Percentiles rank a stretch among this genome's conserved stretches.
Evolutionary conservation across 2,797 vertebrate species (phyloP).

Genomic region (Austrolebias charrua): DNA sequence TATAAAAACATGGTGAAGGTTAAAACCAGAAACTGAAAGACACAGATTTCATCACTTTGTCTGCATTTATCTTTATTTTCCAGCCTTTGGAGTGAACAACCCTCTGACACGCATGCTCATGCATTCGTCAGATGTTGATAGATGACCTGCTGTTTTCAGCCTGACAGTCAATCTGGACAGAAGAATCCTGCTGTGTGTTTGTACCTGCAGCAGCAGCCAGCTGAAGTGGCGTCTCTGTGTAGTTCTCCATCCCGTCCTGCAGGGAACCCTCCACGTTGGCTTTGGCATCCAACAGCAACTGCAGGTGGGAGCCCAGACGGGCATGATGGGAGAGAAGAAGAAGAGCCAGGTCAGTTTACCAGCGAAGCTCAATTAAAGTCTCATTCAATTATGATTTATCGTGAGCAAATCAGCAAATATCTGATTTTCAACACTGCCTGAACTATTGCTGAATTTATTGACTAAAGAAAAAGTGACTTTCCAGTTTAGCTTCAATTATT

Average conservation of each 20-base stretch:
- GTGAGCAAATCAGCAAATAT: background rate
- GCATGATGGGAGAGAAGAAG: conserved; percentile 1
- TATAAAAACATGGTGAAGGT: background rate
- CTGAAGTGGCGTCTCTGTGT: conserved; percentile 96
- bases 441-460: background rate
- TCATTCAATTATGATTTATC: conserved; percentile 1
- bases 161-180: conserved; percentile 12
- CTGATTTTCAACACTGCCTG: background rate
- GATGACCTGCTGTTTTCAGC: conserved; percentile 32
- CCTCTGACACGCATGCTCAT: conserved; percentile 21
- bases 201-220: conserved; percentile 95
- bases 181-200: conserved; percentile 27
- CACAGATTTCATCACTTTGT: conserved; percentile 19
- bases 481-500: background rate
- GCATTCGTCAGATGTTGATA: conserved; percentile 39
- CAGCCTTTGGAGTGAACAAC: conserved; percentile 17
- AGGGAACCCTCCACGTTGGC: conserved; percentile 94
- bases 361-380: conserved; percentile 9
- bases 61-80: conserved; percentile 35
- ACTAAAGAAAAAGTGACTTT: background rate
- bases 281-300: conserved; percentile 94
- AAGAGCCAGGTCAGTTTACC: conserved; percentile 9
- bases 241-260: conserved; percentile 95
- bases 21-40: background rate
- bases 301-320: conserved; percentile 25